These are phyloP conservation scores for Platyrinchus mystaceus DNA, from an alignment of 2,797 vertebrate species.

Conservation along the genomic window DNA sequence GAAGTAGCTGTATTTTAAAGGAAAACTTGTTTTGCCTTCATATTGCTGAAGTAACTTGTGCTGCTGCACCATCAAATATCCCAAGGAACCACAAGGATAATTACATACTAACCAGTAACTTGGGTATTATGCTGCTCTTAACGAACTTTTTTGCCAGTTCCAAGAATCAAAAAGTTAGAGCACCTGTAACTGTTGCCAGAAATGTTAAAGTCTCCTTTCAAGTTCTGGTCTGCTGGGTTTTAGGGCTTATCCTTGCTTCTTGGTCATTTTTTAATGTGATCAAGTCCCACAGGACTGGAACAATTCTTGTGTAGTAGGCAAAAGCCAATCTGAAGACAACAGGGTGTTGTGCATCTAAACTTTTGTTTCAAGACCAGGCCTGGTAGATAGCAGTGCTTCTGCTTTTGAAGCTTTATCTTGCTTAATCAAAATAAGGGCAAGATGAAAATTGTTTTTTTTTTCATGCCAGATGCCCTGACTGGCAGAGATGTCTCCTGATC, in stretches of 20 bases:
- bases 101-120: background rate
- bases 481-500: background rate
- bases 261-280: background rate
- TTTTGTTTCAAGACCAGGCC: background rate
- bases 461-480: background rate
- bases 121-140: background rate
- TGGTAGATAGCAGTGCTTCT: background rate
- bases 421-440: background rate
- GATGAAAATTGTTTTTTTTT: background rate
- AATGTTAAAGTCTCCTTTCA: background rate
- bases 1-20: background rate
- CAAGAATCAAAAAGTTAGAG: background rate
- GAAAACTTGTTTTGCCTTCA: background rate
- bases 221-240: background rate
- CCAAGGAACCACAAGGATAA: rapidly evolving
- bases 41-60: background rate
- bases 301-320: background rate
- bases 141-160: background rate
- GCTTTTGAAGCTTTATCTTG: slow-evolving; percentile 48
- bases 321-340: background rate
- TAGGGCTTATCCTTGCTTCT: background rate
- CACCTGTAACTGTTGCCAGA: background rate
- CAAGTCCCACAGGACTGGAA: background rate
- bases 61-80: background rate
- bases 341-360: background rate